phyloP scores from a whole-genome alignment of 2,113 vertebrate species.

The Ginglymostoma cirratum region DNA sequence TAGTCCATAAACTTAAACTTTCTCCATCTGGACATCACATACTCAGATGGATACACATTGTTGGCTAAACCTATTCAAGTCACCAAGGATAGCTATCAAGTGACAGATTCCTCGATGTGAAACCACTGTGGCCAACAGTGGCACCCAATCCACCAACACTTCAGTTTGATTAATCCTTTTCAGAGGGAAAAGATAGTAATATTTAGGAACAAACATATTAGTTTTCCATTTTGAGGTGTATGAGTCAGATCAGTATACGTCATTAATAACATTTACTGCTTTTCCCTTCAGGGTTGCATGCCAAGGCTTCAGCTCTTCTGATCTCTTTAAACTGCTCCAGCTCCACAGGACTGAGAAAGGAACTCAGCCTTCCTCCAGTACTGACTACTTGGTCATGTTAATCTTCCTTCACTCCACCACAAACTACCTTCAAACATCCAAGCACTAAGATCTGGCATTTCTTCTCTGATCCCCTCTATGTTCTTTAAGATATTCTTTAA shows the following conservation, averaged over 20 bases:
- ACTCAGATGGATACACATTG: background rate
- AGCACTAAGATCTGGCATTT: background rate
- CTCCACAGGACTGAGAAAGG: background rate
- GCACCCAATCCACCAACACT: background rate
- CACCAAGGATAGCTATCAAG: background rate
- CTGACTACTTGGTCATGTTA: background rate
- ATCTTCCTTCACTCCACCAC: background rate
- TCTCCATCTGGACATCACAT: too few species aligned
- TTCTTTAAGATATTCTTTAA: background rate
- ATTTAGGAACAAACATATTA: too few species aligned
- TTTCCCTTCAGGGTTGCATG: too few species aligned
- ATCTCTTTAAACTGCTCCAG: background rate
- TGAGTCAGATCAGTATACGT: too few species aligned
- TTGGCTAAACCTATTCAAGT: background rate
- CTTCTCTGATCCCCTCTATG: too few species aligned
- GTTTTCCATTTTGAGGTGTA: too few species aligned
- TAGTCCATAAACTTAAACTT: background rate
- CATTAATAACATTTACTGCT: too few species aligned
- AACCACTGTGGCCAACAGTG: background rate
- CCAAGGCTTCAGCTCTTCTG: background rate
- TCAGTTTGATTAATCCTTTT: background rate
- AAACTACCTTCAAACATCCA: background rate
- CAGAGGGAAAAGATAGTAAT: background rate
- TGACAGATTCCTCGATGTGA: background rate
- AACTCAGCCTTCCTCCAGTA: background rate